Evolutionary conservation across 1,140 invertebrate species (phyloP).

Genomic region (Paraescarpia echinospica): DNA sequence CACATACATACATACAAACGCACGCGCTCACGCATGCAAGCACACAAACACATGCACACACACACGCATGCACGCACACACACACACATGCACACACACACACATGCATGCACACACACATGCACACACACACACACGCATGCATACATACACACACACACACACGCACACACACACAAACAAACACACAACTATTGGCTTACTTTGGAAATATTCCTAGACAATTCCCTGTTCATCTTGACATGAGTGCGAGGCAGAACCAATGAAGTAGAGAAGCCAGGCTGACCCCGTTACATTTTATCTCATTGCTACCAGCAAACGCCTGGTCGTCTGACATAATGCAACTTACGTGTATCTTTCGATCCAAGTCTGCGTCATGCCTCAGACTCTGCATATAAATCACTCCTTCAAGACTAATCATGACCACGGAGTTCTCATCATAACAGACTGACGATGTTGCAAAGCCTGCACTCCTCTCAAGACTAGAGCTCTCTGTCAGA

Average conservation of each 20-base stretch:
- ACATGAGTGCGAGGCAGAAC: not conserved
- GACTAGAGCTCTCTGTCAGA: too few relatives aligned
- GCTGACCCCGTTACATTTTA: not conserved
- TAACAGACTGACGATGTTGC: not conserved
- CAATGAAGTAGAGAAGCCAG: not conserved
- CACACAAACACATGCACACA: too few relatives aligned
- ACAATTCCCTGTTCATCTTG: not conserved
- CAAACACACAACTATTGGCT: not conserved
- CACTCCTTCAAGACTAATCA: not conserved
- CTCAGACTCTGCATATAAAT: not conserved
- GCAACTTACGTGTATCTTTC: not conserved
- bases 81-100: too few relatives aligned
- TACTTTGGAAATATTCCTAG: not conserved
- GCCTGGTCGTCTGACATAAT: not conserved
- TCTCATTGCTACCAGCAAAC: not conserved
- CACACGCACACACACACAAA: not conserved
- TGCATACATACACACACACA: too few relatives aligned
- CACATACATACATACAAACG: too few relatives aligned
- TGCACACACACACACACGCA: too few relatives aligned
- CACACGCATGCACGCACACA: too few relatives aligned
- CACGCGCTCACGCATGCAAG: too few relatives aligned
- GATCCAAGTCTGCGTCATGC: not conserved
- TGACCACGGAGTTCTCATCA: not conserved
- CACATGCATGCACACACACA: too few relatives aligned
- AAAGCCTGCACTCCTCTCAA: not conserved